phyloP scores from a whole-genome alignment of 2,888 invertebrate species.

The Tuberolachnus salignus region DNA sequence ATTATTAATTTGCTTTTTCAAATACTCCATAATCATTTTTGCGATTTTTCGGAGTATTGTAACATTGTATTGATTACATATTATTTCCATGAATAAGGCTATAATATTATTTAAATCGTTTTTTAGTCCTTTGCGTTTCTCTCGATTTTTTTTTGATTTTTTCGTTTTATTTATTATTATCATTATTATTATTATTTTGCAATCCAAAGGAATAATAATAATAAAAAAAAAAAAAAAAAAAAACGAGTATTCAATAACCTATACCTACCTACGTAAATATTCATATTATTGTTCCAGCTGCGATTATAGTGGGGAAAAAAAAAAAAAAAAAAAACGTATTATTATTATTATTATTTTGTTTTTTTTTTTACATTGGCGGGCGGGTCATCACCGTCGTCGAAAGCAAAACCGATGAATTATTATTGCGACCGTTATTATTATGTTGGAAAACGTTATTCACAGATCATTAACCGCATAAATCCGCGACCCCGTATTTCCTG shows the following conservation, averaged over 20 bases:
- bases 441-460: constrained; percentile 43
- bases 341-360: no score
- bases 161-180: no score
- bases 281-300: constrained; percentile 31
- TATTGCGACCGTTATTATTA: constrained; percentile 38
- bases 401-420: constrained; percentile 44
- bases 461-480: constrained; percentile 53
- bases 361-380: constrained; percentile 26
- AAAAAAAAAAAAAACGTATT: background rate
- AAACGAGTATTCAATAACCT: constrained; percentile 27
- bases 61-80: constrained; percentile 26
- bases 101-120: constrained; percentile 15
- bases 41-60: background rate
- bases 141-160: constrained; percentile 9
- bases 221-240: background rate
- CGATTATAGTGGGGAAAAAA: constrained; percentile 32
- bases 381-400: constrained; percentile 28
- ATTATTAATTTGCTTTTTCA: constrained; percentile 35
- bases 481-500: background rate
- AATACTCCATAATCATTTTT: background rate
- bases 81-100: background rate
- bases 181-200: no score
- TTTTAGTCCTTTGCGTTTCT: constrained; percentile 28
- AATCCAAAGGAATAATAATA: constrained; percentile 24
- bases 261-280: constrained; percentile 44